Evolutionary conservation across 1,140 invertebrate species (phyloP).

Genomic region (Proctacanthus coquilletti): DNA sequence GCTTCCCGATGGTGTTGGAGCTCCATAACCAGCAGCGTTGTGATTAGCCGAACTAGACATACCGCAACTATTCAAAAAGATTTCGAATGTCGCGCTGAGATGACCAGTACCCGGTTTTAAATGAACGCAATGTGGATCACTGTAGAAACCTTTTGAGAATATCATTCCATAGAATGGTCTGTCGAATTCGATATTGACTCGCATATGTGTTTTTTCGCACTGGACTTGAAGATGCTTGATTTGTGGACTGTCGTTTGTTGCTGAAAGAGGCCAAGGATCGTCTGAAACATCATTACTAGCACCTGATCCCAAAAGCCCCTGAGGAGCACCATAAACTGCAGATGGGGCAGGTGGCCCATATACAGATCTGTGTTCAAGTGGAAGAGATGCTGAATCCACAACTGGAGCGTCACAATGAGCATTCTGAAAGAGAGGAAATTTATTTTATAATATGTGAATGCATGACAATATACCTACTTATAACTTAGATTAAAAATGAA

Average conservation of each 20-base stretch:
- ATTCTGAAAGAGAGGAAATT: slow-evolving; percentile 35
- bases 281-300: slow-evolving; percentile 26
- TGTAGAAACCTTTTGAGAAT: slow-evolving; percentile 86
- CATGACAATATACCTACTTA: too few species aligned
- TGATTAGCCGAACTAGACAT: slow-evolving; percentile 78
- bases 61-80: slow-evolving; percentile 79
- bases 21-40: slow-evolving; percentile 61
- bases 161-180: slow-evolving; percentile 91
- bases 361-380: slow-evolving; percentile 56
- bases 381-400: slow-evolving; percentile 59
- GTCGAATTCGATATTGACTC: slow-evolving; percentile 88
- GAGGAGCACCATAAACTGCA: slow-evolving; percentile 38
- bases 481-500: too few species aligned
- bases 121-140: slow-evolving; percentile 80
- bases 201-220: slow-evolving; percentile 90
- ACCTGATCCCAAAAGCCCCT: slow-evolving; percentile 25
- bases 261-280: slow-evolving; percentile 65
- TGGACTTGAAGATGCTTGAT: slow-evolving; percentile 86
- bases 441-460: not conserved
- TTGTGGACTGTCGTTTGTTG: slow-evolving; percentile 62
- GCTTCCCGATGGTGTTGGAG: slow-evolving; percentile 71
- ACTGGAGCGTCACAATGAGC: slow-evolving; percentile 56
- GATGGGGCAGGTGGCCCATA: slow-evolving; percentile 52
- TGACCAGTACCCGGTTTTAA: slow-evolving; percentile 78
- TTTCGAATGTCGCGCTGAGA: slow-evolving; percentile 78